Percentiles rank a stretch among this genome's conserved stretches.
Evolutionary conservation across 2,113 vertebrate species (phyloP).

Genomic region (Axis porcinus): DNA sequence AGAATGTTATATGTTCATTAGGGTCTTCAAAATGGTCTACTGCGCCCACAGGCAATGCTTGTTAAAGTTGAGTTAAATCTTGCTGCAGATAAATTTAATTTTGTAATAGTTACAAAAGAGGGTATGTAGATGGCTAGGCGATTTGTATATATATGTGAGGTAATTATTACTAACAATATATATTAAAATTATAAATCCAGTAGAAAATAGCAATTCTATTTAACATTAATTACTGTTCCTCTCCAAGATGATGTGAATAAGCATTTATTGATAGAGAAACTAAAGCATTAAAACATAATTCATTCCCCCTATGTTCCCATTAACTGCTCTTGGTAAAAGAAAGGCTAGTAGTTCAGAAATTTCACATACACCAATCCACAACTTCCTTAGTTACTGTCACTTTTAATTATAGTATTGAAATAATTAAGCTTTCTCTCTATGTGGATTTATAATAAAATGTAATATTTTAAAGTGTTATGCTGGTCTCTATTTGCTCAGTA

Average conservation of each 20-base stretch:
- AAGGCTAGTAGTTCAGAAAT: slow-evolving; percentile 45
- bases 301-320: neutral
- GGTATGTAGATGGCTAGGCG: neutral
- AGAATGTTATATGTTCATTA: neutral
- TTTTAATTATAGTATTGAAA: slow-evolving; percentile 47
- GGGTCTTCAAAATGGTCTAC: neutral
- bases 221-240: slow-evolving; percentile 45
- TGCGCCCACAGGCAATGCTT: neutral
- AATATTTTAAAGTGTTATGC: slow-evolving; percentile 36
- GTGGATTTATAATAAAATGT: slow-evolving; percentile 31
- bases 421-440: slow-evolving; percentile 27
- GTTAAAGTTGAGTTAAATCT: slow-evolving; percentile 44
- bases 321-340: slow-evolving; percentile 8
- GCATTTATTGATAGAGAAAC: slow-evolving; percentile 22
- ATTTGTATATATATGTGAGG: slow-evolving; percentile 10
- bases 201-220: slow-evolving; percentile 26
- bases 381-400: slow-evolving; percentile 3
- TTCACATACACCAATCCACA: slow-evolving; percentile 21
- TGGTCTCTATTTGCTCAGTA: slow-evolving; percentile 28
- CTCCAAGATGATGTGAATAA: slow-evolving; percentile 1
- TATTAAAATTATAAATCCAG: slow-evolving; percentile 50
- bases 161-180: slow-evolving; percentile 21
- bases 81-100: slow-evolving; percentile 38
- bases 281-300: slow-evolving; percentile 42
- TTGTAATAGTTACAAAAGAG: slow-evolving; percentile 31